Evolutionary conservation across 2,113 vertebrate genomes (phyloP), one percentile per base, ranked within the genome.

Genomic region (Centropus unirufus): DNA sequence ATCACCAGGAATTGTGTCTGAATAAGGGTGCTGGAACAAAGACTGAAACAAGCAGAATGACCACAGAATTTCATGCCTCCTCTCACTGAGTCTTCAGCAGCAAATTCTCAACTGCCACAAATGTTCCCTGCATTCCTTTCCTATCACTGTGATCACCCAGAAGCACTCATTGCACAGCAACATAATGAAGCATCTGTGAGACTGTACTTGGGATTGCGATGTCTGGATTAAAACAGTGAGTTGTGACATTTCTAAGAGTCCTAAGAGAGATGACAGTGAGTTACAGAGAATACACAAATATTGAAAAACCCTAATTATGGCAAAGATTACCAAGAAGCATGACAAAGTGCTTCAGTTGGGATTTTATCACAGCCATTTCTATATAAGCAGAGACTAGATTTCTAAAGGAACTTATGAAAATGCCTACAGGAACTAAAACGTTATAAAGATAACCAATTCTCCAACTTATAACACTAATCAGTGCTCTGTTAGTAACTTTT

Each of bases 221-320:
- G 80, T 89, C 83, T 58, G 61, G 68, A 73, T 89, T 67, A 64
- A 92, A 92, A 89, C 57, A 87, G 83, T 16, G 30, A 91, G 51
- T 39, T 87, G 61, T 81, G 82, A 72, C 84, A 91, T 92, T 94
- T 95, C 84, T 83, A 52, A 67, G 87, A 83, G 80, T 92, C 91
- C 83, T 46, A 64, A 72, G 80, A 83, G 76, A 93, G n/a, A 87
- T 4, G 36, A 40, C 40, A 93, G 51, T 49, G 34, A 89, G 13
- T 86, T 94, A 74, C 1, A 87, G 44, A 87, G 64, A 81, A 94
- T 61, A 75, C 36, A 75, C 22, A 92, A 76, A 84, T 51, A 88
- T 57, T 54, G 64, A 74, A 84, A 89, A 81, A 62, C 49, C 68
- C 59, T 68, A 89, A 6, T 23, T 72, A 87, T 46, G 66, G 57